Percentiles rank a stretch among this genome's conserved stretches.
These are phyloP conservation scores for Eublepharis macularius DNA, from an alignment of 2,113 vertebrate species.

Conservation along the genomic window DNA sequence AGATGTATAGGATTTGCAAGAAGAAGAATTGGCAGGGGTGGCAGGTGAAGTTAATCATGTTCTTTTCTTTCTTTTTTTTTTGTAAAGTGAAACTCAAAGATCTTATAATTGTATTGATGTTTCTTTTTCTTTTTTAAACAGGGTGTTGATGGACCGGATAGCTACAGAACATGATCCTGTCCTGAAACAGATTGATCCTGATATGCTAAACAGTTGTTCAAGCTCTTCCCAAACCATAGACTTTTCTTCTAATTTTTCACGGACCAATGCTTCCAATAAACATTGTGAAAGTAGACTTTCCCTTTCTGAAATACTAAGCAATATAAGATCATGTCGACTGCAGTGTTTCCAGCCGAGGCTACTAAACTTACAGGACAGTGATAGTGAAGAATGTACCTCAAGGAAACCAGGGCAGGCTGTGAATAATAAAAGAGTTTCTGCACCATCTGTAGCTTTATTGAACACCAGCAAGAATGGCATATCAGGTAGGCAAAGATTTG, in stretches of 20 bases:
- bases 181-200: slow-evolving; percentile 85
- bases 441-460: slow-evolving; percentile 80
- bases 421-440: slow-evolving; percentile 78
- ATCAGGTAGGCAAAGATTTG: slow-evolving; percentile 79
- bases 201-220: slow-evolving; percentile 79
- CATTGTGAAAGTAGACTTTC: slow-evolving; percentile 85
- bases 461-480: slow-evolving; percentile 82
- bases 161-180: slow-evolving; percentile 83
- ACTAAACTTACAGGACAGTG: slow-evolving; percentile 76
- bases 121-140: slow-evolving; percentile 51
- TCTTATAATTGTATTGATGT: not conserved
- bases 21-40: slow-evolving; percentile 88
- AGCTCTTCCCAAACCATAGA: slow-evolving; percentile 81
- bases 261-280: slow-evolving; percentile 88
- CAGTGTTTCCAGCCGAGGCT: slow-evolving; percentile 89
- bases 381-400: slow-evolving; percentile 82
- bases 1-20: slow-evolving; percentile 87
- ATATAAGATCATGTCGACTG: slow-evolving; percentile 91
- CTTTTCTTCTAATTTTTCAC: slow-evolving; percentile 78
- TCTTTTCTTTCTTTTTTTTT: not conserved
- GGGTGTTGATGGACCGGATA: slow-evolving; percentile 89
- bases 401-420: slow-evolving; percentile 81
- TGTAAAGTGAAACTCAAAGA: not conserved
- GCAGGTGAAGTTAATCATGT: slow-evolving; percentile 76
- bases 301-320: slow-evolving; percentile 87